Evolutionary conservation across 2,888 invertebrate species (phyloP).

Genomic region (Petrophora chlorosata): DNA sequence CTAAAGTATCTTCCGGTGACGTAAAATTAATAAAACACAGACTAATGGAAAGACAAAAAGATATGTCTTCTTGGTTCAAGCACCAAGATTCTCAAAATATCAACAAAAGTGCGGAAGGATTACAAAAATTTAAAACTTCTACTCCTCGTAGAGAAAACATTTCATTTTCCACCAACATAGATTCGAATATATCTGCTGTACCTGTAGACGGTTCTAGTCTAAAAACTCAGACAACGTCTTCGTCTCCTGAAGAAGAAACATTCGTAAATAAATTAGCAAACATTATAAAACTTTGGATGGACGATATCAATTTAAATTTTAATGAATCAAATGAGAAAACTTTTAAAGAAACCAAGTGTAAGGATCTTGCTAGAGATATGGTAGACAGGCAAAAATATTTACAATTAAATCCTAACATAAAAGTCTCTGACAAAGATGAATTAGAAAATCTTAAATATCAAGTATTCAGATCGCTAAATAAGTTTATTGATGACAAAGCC

Average conservation of each 20-base stretch:
- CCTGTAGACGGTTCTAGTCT: slow-evolving; percentile 9
- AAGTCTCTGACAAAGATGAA: slow-evolving; percentile 47
- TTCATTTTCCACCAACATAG: slow-evolving; percentile 22
- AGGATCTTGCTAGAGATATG: slow-evolving; percentile 63
- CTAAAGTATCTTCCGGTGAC: slow-evolving; percentile 28
- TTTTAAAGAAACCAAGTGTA: neutral
- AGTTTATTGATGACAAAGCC: slow-evolving; percentile 41
- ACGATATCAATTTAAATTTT: slow-evolving; percentile 28
- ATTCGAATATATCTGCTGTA: slow-evolving; percentile 20
- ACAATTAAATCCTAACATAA: slow-evolving; percentile 46
- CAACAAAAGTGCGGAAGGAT: slow-evolving; percentile 17
- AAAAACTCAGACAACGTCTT: slow-evolving; percentile 8
- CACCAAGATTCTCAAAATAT: slow-evolving; percentile 18
- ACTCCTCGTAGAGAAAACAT: slow-evolving; percentile 30
- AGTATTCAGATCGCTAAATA: slow-evolving; percentile 67
- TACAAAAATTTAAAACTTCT: slow-evolving; percentile 33
- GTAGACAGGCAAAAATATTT: slow-evolving; percentile 63
- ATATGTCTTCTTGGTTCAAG: slow-evolving; percentile 17
- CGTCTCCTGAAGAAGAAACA: slow-evolving; percentile 28
- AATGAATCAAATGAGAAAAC: neutral
- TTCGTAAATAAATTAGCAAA: slow-evolving; percentile 33
- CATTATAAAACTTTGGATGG: slow-evolving; percentile 42
- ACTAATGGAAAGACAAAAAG: slow-evolving; percentile 26
- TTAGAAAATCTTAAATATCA: slow-evolving; percentile 65
- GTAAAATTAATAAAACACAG: slow-evolving; percentile 25